phyloP scores from a whole-genome alignment of 2,888 invertebrate genomes.

The Chrysotoxum bicinctum region DNA sequence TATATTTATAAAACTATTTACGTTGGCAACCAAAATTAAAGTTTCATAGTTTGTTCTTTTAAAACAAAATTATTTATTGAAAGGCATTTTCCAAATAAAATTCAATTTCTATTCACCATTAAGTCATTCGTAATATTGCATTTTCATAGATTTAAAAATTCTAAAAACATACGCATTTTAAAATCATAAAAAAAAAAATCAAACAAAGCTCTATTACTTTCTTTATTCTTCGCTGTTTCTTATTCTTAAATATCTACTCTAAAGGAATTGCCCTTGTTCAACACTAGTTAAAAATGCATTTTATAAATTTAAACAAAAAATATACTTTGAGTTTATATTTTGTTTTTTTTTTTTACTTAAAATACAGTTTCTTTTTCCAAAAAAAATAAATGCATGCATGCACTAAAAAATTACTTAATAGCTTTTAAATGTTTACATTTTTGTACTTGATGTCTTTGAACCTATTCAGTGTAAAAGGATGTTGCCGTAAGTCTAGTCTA shows the following conservation, averaged over 20 bases:
- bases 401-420: slow-evolving; percentile 4
- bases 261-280: background rate
- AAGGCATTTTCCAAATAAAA: slow-evolving; percentile 18
- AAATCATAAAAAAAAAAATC: background rate
- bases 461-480: slow-evolving; percentile 68
- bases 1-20: slow-evolving; percentile 15
- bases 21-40: slow-evolving; percentile 38
- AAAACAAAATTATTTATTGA: background rate
- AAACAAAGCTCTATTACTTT: slow-evolving; percentile 14
- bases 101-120: slow-evolving; percentile 24
- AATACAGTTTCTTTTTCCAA: slow-evolving; percentile 3
- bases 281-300: slow-evolving; percentile 30
- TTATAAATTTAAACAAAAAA: background rate
- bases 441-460: slow-evolving; percentile 62
- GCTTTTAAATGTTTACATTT: slow-evolving; percentile 53
- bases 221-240: slow-evolving; percentile 7
- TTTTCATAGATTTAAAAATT: background rate
- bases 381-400: background rate
- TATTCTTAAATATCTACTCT: background rate
- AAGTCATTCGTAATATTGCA: slow-evolving; percentile 12
- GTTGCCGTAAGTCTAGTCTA: slow-evolving; percentile 65
- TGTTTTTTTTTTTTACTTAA: background rate
- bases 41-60: slow-evolving; percentile 14
- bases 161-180: background rate
- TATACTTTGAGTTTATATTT: slow-evolving; percentile 6